These are phyloP conservation scores for Natator depressus DNA, from an alignment of 2,113 vertebrate species.

Conservation along the genomic window DNA sequence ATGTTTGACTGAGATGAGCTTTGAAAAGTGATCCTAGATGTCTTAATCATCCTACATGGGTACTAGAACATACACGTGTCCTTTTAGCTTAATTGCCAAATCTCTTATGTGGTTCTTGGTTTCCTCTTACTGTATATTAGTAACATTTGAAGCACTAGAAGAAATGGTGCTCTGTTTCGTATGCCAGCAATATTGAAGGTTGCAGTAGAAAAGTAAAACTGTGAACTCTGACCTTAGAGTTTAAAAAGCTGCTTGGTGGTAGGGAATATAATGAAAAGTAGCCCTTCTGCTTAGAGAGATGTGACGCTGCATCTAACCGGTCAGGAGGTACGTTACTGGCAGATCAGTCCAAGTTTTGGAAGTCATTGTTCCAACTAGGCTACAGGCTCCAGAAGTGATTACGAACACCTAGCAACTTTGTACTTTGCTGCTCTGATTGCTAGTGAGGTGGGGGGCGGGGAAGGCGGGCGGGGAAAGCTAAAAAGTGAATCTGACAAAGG, in stretches of 20 bases:
- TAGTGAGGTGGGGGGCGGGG: background rate
- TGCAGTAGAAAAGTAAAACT: background rate
- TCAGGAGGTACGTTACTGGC: background rate
- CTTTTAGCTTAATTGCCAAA: background rate
- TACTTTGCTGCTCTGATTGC: background rate
- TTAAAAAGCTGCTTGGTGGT: background rate
- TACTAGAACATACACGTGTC: background rate
- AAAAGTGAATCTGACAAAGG: background rate
- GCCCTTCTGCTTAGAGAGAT: background rate
- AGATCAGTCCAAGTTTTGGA: background rate
- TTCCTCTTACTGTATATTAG: background rate
- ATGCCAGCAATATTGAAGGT: background rate
- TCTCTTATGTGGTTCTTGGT: background rate
- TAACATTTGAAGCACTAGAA: background rate
- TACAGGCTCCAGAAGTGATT: background rate
- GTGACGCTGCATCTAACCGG: background rate
- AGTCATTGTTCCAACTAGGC: background rate
- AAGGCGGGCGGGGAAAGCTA: no score
- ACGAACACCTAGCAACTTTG: background rate
- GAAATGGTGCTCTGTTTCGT: background rate
- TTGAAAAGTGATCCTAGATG: background rate
- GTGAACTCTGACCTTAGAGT: background rate
- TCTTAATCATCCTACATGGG: background rate
- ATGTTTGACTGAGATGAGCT: background rate
- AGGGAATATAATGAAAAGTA: background rate